phyloP scores from a whole-genome alignment of 2,888 invertebrate genomes.

The Yponomeuta plumbellus region DNA sequence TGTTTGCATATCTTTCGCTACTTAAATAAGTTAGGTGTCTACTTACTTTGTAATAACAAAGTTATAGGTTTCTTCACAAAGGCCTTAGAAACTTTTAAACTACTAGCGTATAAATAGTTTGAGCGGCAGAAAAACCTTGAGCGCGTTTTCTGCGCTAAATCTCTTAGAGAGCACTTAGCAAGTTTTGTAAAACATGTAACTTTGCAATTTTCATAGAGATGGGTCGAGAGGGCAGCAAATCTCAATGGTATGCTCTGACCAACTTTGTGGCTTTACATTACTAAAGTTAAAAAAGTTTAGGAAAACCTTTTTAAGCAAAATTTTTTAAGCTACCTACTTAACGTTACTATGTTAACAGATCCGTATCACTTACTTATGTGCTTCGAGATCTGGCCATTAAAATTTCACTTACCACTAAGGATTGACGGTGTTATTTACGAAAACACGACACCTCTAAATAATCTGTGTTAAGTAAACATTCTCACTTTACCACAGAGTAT shows the following conservation, averaged over 20 bases:
- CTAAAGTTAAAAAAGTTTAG: background rate
- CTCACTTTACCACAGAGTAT: no score
- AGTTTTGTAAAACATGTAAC: conserved; percentile 6
- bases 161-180: conserved; percentile 1
- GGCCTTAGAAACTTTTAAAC: background rate
- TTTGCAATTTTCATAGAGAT: background rate
- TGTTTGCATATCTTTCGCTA: background rate
- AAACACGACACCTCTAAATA: no score
- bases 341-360: no score
- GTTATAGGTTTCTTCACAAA: background rate
- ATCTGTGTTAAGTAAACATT: no score
- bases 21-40: background rate
- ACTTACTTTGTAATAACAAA: background rate
- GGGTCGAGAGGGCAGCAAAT: conserved; percentile 2
- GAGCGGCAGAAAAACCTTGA: background rate
- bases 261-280: conserved; percentile 5
- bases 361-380: no score
- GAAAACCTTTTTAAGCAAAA: background rate
- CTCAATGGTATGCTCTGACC: background rate
- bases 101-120: background rate
- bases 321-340: background rate
- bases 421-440: no score
- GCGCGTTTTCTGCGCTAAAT: background rate
- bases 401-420: no score
- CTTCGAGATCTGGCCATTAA: no score